Percentiles rank a stretch among this genome's conserved stretches.
Evolutionary conservation across 2,888 invertebrate genomes (phyloP).

Genomic region (Xylophagus ater): DNA sequence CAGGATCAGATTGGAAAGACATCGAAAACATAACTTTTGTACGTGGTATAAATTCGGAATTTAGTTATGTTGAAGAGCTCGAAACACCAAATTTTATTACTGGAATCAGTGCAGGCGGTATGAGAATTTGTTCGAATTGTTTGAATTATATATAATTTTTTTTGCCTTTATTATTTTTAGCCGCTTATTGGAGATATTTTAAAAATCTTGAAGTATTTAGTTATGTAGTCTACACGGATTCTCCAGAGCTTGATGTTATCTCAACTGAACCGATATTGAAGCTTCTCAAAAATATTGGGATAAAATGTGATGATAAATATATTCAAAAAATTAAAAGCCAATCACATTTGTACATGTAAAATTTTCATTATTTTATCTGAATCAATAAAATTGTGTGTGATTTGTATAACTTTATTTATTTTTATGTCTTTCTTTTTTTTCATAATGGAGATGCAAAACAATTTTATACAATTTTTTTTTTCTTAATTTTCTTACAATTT

Average conservation of each 20-base stretch:
- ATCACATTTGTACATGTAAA: slow-evolving; percentile 32
- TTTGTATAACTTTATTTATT: not conserved
- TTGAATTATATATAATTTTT: not conserved
- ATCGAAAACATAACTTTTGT: slow-evolving; percentile 28
- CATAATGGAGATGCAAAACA: slow-evolving; percentile 8
- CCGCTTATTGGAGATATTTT: slow-evolving; percentile 30
- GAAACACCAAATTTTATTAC: slow-evolving; percentile 35
- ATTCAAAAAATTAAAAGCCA: slow-evolving; percentile 26
- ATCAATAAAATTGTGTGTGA: too few species aligned
- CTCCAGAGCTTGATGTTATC: slow-evolving; percentile 27
- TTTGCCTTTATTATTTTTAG: slow-evolving; percentile 19
- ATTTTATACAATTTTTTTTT: slow-evolving; percentile 11
- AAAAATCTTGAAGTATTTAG: slow-evolving; percentile 24
- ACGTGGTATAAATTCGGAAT: slow-evolving; percentile 25
- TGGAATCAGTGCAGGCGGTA: slow-evolving; percentile 34
- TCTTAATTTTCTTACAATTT: too few species aligned
- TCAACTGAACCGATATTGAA: slow-evolving; percentile 31
- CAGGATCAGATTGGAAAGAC: slow-evolving; percentile 24
- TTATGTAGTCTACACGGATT: slow-evolving; percentile 32
- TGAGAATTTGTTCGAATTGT: slow-evolving; percentile 10
- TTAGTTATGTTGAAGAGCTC: slow-evolving; percentile 22
- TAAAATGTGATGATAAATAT: slow-evolving; percentile 26
- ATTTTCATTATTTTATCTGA: too few species aligned
- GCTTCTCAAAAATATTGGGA: slow-evolving; percentile 24
- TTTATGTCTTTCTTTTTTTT: slow-evolving; percentile 7